Evolutionary conservation across 2,113 vertebrate genomes (phyloP), one percentile per base, ranked within the genome.

Genomic region (Cyprinodon tularosa): DNA sequence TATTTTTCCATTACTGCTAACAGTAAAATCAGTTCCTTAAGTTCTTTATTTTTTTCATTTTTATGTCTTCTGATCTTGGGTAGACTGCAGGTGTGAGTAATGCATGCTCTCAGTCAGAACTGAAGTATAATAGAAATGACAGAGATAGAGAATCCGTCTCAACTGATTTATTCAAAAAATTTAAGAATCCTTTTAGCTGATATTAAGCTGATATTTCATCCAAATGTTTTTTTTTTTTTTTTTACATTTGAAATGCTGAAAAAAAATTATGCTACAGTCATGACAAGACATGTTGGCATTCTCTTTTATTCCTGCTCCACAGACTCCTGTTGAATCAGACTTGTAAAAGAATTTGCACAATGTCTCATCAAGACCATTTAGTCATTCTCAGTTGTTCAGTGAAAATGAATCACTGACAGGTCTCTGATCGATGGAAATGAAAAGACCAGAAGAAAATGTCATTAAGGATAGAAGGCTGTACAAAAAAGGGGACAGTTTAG

Each of bases 331-430:
- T 84, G 82, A 87, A 83, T 81, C 65, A 78, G 75, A 77, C 63
- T 64, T 42, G 20, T 65, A 74, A 77, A 78, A 71, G 67, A 86
- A 89, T 78, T 69, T 59, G 15, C 60, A 87, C 78, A 86, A 70
- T 83, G 68, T 84, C 78, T 88, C 77, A 88, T 90, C 86, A 88
- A 66, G 39, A 71, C 77, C 75, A 79, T 89, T 78, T 80, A 85
- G 82, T 82, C 78, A 68, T 78, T 80, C 17, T 85, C 62, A 75
- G 74, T 72, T 79, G 12, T 68, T 73, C 68, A 68, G 40, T 72
- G 42, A 40, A 67, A 68, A 70, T 61, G 22, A 70, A 64, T 13
- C 13, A 0, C 76, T 83, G 74, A 50, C 72, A 84, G 71, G 53
- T 77, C 62, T 48, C 15, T 74, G 45, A 62, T n/a, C 17, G 40